phyloP scores from a whole-genome alignment of 2,113 vertebrate genomes.

The Hemicordylus capensis region DNA sequence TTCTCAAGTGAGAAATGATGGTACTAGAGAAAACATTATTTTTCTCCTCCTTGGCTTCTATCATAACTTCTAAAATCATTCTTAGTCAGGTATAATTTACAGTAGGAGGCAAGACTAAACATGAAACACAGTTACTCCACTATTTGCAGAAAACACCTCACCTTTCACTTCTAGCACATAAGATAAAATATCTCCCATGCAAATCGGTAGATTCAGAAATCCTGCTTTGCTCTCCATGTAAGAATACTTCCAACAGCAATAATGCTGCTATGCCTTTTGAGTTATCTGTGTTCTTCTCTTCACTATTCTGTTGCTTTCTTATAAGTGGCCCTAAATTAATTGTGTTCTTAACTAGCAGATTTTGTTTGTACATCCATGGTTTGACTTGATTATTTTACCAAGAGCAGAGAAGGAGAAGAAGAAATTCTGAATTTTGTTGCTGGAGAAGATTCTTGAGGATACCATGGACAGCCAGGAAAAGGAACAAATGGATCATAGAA shows the following conservation, averaged over 20 bases:
- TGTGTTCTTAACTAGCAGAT: not conserved
- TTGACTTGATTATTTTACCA: not conserved
- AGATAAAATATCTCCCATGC: not conserved
- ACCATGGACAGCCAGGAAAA: too few relatives aligned
- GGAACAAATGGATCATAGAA: too few relatives aligned
- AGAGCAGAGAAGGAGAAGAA: too few relatives aligned
- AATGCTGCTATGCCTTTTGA: not conserved
- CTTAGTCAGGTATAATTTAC: not conserved
- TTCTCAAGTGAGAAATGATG: not conserved
- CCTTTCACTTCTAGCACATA: not conserved
- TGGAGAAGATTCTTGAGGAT: too few relatives aligned
- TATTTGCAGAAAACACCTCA: not conserved
- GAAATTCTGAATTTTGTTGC: too few relatives aligned
- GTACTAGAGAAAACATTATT: not conserved
- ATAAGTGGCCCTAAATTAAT: not conserved
- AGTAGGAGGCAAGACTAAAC: not conserved
- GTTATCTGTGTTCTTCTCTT: not conserved
- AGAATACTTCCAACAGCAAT: not conserved
- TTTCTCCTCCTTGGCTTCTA: not conserved
- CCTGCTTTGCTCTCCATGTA: not conserved
- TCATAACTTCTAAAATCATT: not conserved
- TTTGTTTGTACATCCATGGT: not conserved
- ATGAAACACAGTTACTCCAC: not conserved
- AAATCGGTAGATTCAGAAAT: not conserved
- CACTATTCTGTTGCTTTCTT: conserved; percentile 4